Evolutionary conservation across 2,888 invertebrate genomes (phyloP), one percentile per base, ranked within the genome.

Genomic region (Phasia obesa): DNA sequence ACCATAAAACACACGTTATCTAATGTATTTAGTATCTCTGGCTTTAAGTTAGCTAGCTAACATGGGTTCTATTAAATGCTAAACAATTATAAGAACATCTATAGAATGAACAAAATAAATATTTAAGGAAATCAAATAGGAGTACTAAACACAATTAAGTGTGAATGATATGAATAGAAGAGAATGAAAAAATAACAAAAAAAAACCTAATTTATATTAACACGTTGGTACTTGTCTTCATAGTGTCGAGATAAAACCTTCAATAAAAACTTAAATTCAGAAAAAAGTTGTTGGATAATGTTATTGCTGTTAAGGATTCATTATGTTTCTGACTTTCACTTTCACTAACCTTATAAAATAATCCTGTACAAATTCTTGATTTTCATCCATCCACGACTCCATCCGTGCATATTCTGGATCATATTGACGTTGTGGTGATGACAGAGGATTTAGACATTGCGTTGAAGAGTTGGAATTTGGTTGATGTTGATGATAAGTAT

Each of bases 361-460:
- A 92, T 98, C 97, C 91, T 97, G 96, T 86, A 97, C 96, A 91
- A 98, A 98, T 91, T 97, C 97, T 87, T 97, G 97, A 93, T 98
- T 98, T 92, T 98, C 98, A 92, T 98, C 98, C 87, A 98, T 94
- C 98, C 98, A 98, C 88, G 97, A 95, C 92, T 98, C 98, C 93
- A 98, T 97, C 86, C 95, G 94, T 79, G 97, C 95, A 92, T 96
- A 96, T 92, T 97, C 97, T 86, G 96, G 95, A 92, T 97, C 96
- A 92, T 97, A 97, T 88, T 92, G 89, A 92, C 92, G 88, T 86
- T 90, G 89, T 84, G 88, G 88, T 57, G 90, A 88, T 84, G 70
- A 47, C 4, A 88, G 85, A 51, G 83, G 67, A 57, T 74, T 78
- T n/a, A 74, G 60, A 83, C 59, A 64, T 42, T 71, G 47, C n/a